phyloP scores from a whole-genome alignment of 2,797 vertebrate species.

The Alexandromys oeconomus region DNA sequence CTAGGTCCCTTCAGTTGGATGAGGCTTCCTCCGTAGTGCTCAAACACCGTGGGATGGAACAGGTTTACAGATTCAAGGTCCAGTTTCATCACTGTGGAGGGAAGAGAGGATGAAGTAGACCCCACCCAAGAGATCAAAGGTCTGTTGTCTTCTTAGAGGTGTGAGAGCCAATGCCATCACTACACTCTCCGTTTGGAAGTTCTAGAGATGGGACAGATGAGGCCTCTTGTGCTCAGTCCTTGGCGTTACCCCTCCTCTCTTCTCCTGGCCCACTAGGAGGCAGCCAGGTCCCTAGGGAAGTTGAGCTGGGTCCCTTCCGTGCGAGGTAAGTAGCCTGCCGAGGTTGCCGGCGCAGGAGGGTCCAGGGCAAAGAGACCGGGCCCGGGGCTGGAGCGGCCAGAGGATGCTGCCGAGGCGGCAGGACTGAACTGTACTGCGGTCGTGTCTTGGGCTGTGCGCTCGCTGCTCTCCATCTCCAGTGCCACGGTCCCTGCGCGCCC shows the following conservation, averaged over 20 bases:
- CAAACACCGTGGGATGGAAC: neutral
- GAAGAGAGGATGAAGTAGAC: neutral
- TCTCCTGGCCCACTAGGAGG: constrained; percentile 77
- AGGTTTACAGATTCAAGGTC: neutral
- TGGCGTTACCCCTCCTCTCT: fast-evolving
- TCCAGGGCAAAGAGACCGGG: constrained; percentile 85
- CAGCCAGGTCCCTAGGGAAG: constrained; percentile 86
- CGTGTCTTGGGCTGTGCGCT: constrained; percentile 96
- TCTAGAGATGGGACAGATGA: constrained; percentile 5
- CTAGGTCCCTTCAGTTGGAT: neutral
- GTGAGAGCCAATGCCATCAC: neutral
- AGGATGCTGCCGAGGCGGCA: constrained; percentile 92
- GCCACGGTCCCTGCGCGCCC: constrained; percentile 89
- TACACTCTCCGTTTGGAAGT: neutral
- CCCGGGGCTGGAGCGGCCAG: constrained; percentile 89
- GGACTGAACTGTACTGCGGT: constrained; percentile 96
- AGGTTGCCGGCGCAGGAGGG: constrained; percentile 84
- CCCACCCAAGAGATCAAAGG: neutral
- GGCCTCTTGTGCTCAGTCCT: neutral
- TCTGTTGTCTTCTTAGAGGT: neutral
- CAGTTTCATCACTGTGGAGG: neutral
- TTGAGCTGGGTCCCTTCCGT: constrained; percentile 85
- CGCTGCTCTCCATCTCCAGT: constrained; percentile 96
- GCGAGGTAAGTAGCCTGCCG: constrained; percentile 81
- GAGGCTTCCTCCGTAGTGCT: neutral